Conservation (phyloP, 2,888 invertebrate genomes). For the Leptarthrus brevirostris region DNA sequence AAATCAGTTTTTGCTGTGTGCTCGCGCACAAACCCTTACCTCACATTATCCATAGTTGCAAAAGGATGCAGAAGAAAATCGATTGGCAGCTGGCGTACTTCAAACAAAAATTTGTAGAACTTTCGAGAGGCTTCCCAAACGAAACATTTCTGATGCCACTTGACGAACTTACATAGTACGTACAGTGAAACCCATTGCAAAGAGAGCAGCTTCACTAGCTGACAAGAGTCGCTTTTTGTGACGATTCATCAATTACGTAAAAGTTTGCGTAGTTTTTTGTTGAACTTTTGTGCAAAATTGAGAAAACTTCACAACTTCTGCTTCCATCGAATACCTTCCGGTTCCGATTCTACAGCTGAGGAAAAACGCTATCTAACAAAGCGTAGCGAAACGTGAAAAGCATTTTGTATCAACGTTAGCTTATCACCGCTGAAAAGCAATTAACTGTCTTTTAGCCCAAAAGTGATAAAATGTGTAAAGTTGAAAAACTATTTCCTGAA, state of each 20-base stretch:
- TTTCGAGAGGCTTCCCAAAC: constrained; percentile 32
- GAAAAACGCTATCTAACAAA: background rate
- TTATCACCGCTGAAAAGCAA: background rate
- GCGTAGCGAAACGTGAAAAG: background rate
- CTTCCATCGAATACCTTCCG: background rate
- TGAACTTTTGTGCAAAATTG: background rate
- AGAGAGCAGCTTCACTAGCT: constrained; percentile 2
- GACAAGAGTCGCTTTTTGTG: background rate
- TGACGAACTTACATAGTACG: background rate
- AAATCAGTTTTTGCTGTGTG: too few relatives aligned
- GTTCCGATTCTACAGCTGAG: background rate
- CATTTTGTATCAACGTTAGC: background rate
- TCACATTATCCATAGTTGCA: background rate
- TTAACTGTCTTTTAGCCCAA: background rate
- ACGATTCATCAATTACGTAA: constrained; percentile 31
- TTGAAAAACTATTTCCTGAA: constrained; percentile 2
- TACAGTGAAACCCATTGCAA: constrained; percentile 3
- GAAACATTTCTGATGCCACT: constrained; percentile 9
- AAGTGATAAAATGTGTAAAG: constrained; percentile 23
- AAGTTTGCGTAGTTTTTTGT: constrained; percentile 9
- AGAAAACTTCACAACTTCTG: constrained; percentile 6
- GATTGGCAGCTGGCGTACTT: constrained; percentile 33
- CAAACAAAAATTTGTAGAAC: constrained; percentile 26
- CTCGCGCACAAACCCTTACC: too few relatives aligned
- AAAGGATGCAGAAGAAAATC: background rate